Base-by-base conservation (phyloP, 2,797 vertebrate species). In the Mormyrus hasselquistii region DNA sequence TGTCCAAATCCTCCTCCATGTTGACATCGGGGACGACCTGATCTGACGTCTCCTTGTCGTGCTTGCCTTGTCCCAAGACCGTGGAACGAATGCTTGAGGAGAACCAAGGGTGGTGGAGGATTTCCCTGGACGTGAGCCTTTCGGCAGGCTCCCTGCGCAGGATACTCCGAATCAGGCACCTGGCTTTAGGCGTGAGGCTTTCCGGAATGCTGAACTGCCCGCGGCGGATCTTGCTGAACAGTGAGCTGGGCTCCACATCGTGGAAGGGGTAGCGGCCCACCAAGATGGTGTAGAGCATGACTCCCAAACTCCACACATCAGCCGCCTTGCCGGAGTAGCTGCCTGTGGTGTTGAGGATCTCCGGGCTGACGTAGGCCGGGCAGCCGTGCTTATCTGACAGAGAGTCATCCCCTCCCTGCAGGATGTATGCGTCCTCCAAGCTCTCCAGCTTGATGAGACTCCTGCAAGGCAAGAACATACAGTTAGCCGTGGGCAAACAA, bases 141-240 rank as follows among this genome's bases (percentile, higher is more conserved):
- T 99, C 98, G 0, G 97, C 94, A n/a, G 99, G 99, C 93, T 99
- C 98, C 91, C 98, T 96, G 83, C 98, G 97, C 89, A 99, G 96
- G 91, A 99, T 97, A 95, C 98, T 98, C 94, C 98, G 98, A 95
- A 99, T 99, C 93, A 99, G 96, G 97, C 99, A 99, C 96, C 98
- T 98, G 86, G 99, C 99, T 96, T 99, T 99, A 87, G 99, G 98
- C 0, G 99, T 98, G 91, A 99, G 97, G 92, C 97, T 98, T 94
- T 99, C 99, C 10, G 99, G 99, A 96, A 99, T 97, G 97, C 97
- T 99, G 95, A 99, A 99, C 94, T 99, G 98, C 94, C 99, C 99
- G 0, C 98, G 95, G 87, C 99, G 98, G 94, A 99, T 99, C 95
- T 99, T 99, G 95, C 97, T 98, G 95, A 99, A 99, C 93, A 99